Evolutionary conservation across 2,888 invertebrate species (phyloP).

Genomic region (Abrostola triplasia): DNA sequence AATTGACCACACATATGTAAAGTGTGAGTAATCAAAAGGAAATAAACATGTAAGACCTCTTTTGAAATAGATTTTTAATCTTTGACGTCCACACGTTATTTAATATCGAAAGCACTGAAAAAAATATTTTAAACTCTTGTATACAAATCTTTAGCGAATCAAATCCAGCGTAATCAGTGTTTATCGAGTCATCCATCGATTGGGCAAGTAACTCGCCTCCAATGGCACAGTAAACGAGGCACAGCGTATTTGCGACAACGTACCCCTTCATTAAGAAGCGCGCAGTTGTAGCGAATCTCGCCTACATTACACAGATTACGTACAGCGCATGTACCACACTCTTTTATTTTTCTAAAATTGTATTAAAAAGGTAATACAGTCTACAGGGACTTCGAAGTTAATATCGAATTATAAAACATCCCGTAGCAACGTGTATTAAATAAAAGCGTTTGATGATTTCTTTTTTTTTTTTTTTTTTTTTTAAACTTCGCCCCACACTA

Average conservation of each 20-base stretch:
- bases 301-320: conserved; percentile 46
- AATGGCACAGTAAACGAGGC: conserved; percentile 37
- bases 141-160: too few species aligned
- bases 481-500: too few species aligned
- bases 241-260: conserved; percentile 52
- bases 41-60: too few species aligned
- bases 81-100: too few species aligned
- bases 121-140: too few species aligned
- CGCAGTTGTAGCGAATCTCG: conserved; percentile 49
- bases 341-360: conserved; percentile 21
- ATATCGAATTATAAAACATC: not conserved
- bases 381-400: not conserved
- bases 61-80: too few species aligned
- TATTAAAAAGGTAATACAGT: conserved; percentile 31
- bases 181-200: not conserved
- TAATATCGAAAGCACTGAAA: too few species aligned
- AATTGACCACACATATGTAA: too few species aligned
- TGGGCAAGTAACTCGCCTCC: conserved; percentile 34
- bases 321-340: conserved; percentile 27
- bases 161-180: too few species aligned
- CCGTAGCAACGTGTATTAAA: not conserved
- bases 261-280: conserved; percentile 60
- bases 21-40: too few species aligned
- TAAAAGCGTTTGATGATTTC: not conserved
- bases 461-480: too few species aligned